phyloP scores from a whole-genome alignment of 2,888 invertebrate species.

The Cheilosia vernalis region DNA sequence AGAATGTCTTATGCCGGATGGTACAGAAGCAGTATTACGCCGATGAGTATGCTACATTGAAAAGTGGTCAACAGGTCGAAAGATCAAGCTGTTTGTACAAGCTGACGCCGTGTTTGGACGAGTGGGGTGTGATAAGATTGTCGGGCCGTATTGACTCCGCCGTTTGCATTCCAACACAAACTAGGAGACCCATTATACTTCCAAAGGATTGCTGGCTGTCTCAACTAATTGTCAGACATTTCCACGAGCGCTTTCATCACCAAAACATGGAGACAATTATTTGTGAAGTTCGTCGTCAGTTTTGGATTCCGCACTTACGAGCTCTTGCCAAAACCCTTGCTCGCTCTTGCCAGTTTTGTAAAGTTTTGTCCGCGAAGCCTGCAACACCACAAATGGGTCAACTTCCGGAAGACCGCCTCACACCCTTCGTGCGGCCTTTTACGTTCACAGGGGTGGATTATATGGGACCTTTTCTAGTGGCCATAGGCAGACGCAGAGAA shows the following conservation, averaged over 20 bases:
- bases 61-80: background rate
- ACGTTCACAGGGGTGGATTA: constrained; percentile 16
- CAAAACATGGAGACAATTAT: background rate
- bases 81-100: constrained; percentile 5
- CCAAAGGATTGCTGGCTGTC: constrained; percentile 5
- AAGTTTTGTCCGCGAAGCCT: background rate
- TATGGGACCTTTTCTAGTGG: constrained; percentile 5
- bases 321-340: background rate
- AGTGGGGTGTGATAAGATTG: constrained; percentile 1
- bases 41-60: constrained; percentile 3
- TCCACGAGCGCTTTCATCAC: constrained; percentile 2
- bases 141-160: constrained; percentile 5
- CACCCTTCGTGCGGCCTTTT: background rate
- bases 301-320: too few relatives aligned
- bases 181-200: constrained; percentile 5
- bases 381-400: constrained; percentile 63
- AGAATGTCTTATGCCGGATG: constrained; percentile 3
- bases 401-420: too few relatives aligned
- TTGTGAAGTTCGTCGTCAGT: too few relatives aligned
- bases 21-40: constrained; percentile 12
- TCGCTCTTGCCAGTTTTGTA: constrained; percentile 1
- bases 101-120: constrained; percentile 2
- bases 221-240: background rate
- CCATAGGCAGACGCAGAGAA: constrained; percentile 8
- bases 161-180: background rate